A percentile compares a stretch with the other conserved stretches of the same genome.
phyloP scores from a whole-genome alignment of 2,888 invertebrate species.

The Eumacrocentrus americanus region DNA sequence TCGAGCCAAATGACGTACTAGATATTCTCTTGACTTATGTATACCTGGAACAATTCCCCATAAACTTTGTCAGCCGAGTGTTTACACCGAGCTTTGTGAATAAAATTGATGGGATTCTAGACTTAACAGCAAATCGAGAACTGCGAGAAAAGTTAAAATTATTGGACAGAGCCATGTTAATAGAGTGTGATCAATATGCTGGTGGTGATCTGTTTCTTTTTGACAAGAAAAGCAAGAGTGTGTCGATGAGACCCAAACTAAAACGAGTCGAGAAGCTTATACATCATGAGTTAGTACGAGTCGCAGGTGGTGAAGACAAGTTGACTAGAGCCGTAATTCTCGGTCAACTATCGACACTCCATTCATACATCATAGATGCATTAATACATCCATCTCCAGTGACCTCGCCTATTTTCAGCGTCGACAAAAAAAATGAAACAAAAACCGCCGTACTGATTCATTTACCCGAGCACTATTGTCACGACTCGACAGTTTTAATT shows the following conservation, averaged over 20 bases:
- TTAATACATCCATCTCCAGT: constrained; percentile 65
- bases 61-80: constrained; percentile 67
- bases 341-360: constrained; percentile 65
- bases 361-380: constrained; percentile 69
- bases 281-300: constrained; percentile 58
- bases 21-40: constrained; percentile 71
- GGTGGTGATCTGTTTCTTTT: constrained; percentile 67
- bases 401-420: constrained; percentile 47
- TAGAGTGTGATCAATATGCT: constrained; percentile 68
- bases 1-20: constrained; percentile 66
- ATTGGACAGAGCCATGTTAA: constrained; percentile 69
- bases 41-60: constrained; percentile 69
- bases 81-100: constrained; percentile 69
- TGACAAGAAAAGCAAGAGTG: constrained; percentile 60
- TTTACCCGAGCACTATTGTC: constrained; percentile 72
- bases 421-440: constrained; percentile 56
- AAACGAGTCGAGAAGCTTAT: constrained; percentile 64
- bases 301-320: constrained; percentile 63
- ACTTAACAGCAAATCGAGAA: constrained; percentile 55
- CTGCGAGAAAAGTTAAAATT: constrained; percentile 66
- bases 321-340: constrained; percentile 65
- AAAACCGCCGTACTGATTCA: constrained; percentile 68
- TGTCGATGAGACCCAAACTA: constrained; percentile 65
- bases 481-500: constrained; percentile 64
- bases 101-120: constrained; percentile 62